These are phyloP conservation scores for Xylocopa sonorina DNA, from an alignment of 1,140 invertebrate species.

Conservation along the genomic window DNA sequence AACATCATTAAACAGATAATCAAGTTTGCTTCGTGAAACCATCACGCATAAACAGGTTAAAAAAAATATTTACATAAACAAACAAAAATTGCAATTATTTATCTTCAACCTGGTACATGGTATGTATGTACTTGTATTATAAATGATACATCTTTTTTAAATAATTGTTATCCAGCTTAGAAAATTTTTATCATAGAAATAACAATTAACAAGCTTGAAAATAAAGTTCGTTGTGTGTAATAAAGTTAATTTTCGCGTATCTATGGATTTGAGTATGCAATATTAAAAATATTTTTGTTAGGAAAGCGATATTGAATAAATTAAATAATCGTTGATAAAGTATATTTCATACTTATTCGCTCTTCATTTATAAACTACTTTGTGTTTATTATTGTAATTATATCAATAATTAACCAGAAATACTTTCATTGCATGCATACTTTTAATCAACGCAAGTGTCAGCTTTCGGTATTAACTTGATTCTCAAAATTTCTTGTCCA, in stretches of 20 bases:
- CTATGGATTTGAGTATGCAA: too few species aligned
- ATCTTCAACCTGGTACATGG: slow-evolving; percentile 66
- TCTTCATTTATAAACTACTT: slow-evolving; percentile 36
- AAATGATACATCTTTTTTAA: slow-evolving; percentile 12
- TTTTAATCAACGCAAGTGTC: slow-evolving; percentile 70
- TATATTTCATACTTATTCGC: slow-evolving; percentile 4
- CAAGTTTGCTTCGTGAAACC: slow-evolving; percentile 51
- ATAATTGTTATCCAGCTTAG: not conserved
- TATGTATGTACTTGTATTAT: slow-evolving; percentile 69
- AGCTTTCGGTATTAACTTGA: slow-evolving; percentile 62
- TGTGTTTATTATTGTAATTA: slow-evolving; percentile 11
- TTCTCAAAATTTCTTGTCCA: slow-evolving; percentile 46
- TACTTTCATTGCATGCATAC: slow-evolving; percentile 73
- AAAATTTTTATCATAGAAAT: not conserved
- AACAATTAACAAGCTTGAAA: not conserved
- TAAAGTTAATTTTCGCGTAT: too few species aligned
- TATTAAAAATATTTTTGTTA: too few species aligned
- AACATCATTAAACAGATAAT: slow-evolving; percentile 72
- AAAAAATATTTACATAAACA: too few species aligned
- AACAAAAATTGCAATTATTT: slow-evolving; percentile 59
- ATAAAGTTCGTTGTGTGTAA: not conserved
- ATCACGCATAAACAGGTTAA: slow-evolving; percentile 16
- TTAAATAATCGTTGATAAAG: not conserved
- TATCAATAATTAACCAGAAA: slow-evolving; percentile 49
- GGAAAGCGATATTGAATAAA: not conserved